These are phyloP conservation scores for Epizoanthus fatuus DNA, from an alignment of 92 coral and sea anemone species.

Conservation along the genomic window DNA sequence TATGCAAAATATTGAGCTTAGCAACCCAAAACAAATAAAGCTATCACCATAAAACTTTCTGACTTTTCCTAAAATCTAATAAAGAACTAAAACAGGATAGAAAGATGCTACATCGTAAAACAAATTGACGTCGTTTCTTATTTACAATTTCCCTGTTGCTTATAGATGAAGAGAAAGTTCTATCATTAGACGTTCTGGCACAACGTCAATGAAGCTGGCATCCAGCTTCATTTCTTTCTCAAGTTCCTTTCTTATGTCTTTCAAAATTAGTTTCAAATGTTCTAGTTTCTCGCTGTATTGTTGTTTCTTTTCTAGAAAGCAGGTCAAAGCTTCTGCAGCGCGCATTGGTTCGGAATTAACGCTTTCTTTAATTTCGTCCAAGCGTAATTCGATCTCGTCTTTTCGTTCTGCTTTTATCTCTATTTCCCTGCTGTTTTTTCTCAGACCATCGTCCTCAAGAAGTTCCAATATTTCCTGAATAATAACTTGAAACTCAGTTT, in stretches of 20 bases:
- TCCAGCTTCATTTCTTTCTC: conserved; percentile 9
- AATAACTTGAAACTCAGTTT: conserved; percentile 10
- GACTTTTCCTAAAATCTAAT: no score
- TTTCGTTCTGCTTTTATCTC: conserved; percentile 49
- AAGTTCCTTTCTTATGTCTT: conserved; percentile 16
- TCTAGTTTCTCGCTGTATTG: neutral
- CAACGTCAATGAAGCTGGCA: conserved; percentile 1
- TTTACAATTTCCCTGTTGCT: no score
- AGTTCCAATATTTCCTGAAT: conserved; percentile 27
- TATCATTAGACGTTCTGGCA: conserved; percentile 21
- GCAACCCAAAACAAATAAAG: no score
- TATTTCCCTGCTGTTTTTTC: conserved; percentile 8
- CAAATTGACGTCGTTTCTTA: no score
- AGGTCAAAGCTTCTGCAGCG: conserved; percentile 27
- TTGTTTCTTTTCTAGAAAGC: conserved; percentile 17
- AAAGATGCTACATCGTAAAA: no score
- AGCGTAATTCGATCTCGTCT: conserved; percentile 46
- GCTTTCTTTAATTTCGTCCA: conserved; percentile 41
- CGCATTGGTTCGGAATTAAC: conserved; percentile 41
- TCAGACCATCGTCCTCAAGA: conserved; percentile 30
- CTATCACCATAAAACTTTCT: no score
- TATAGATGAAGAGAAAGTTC: conserved; percentile 15
- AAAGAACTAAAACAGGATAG: no score
- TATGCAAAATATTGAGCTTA: no score
- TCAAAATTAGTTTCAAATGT: neutral